Base-by-base conservation (phyloP, 1,140 invertebrate species). In the Drosophila navojoa region DNA sequence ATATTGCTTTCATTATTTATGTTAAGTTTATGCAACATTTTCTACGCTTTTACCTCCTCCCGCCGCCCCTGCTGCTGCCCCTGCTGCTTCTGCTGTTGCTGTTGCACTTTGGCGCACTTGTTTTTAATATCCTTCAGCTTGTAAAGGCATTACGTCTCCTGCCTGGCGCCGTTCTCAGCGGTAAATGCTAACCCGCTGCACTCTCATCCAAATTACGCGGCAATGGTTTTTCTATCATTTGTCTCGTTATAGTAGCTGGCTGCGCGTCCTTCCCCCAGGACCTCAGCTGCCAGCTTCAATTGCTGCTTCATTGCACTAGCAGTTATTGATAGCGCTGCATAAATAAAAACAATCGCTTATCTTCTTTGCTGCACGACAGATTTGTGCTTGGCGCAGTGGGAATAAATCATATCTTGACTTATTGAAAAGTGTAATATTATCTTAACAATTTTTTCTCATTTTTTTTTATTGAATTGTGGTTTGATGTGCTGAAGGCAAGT, bases 111-210 rank as follows among this genome's bases (percentile, higher is more conserved):
- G 58, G 25, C 53, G 76, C 78, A 87, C 82, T 86, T 82, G 82
- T 86, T 86, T 86, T 86, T 86, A 87, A 86, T 86, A 86, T 86
- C 82, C 82, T 87, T 82, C 76, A 86, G 82, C 82, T 87, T 86
- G 82, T 87, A 87, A 82, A 87, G 82, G 76, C 66, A 86, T 86
- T 86, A 87, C 71, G 76, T 64, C 50, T 50, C 38, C 47, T 52
- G 29, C 13, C 27, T 15, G 19, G 16, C 47, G 11, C 13, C 4
- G 35, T 16, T 52, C 10, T 10, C 53, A 40, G 40, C 55, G 55
- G 70, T 68, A 71, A 64, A 53, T 25, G 45, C 32, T 44, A 53
- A 49, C 44, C 19, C 52, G 42, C 42, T 32, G 52, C 50, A 19
- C 64, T 54, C 61, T 68, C 63, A 60, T 59, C 63, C 70, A 72